These are phyloP conservation scores for Steatornis caripensis DNA, from an alignment of 2,113 vertebrate genomes.

Conservation along the genomic window DNA sequence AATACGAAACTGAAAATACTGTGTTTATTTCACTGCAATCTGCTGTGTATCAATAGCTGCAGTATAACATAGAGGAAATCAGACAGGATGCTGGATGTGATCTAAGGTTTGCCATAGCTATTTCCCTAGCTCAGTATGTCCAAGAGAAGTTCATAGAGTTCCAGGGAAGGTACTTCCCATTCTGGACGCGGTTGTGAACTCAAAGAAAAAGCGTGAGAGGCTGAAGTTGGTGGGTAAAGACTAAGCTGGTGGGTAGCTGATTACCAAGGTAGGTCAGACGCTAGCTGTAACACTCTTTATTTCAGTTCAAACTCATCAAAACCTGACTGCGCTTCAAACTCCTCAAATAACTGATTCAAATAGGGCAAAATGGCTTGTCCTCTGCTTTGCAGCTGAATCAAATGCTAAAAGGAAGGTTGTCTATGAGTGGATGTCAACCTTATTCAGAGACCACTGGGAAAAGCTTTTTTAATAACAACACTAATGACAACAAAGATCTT, in stretches of 20 bases:
- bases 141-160: background rate
- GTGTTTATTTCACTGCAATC: conserved; percentile 14
- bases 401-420: background rate
- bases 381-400: background rate
- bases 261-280: background rate
- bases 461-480: background rate
- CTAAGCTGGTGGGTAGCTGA: background rate
- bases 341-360: background rate
- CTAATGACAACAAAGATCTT: background rate
- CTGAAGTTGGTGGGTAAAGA: background rate
- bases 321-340: background rate
- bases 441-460: background rate
- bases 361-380: background rate
- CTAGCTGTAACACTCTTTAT: background rate
- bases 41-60: background rate
- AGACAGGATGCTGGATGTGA: background rate
- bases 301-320: background rate
- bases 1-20: background rate
- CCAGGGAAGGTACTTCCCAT: background rate
- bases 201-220: background rate
- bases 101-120: background rate
- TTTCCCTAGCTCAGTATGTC: background rate
- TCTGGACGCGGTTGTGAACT: background rate
- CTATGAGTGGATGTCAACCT: background rate
- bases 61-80: background rate